Evolutionary conservation across 2,888 invertebrate genomes (phyloP), one percentile per base, ranked within the genome.

Genomic region (Tiphia femorata): DNA sequence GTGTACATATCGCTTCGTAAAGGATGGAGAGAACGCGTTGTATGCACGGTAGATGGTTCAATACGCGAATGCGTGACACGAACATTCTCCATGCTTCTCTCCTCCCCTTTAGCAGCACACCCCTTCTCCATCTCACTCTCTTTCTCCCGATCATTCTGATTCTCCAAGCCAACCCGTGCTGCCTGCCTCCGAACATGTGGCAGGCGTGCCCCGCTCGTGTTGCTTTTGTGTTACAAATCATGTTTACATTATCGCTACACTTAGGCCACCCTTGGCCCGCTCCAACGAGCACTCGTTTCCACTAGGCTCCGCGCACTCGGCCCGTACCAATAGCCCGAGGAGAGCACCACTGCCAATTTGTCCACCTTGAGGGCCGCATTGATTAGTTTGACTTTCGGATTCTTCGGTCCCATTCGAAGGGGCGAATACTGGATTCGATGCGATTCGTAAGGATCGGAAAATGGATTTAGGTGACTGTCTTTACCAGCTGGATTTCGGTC

Each of bases 161-260:
- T 25, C 25, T 25, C 25, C 25, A 3, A 16, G 19, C 37, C 14
- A 16, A 19, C 35, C 35, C 7, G 10, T 19, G 16, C 10, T 30
- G 43, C 49, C 62, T 58, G 54, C 61, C 33, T 50, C 19, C 46
- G 72, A 79, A 80, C 82, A 83, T 82, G 82, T 83, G 82, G 82
- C 81, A 77, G 75, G 75, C 82, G 81, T 72, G 64, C 58, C 71
- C 72, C 69, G 70, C 68, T 62, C 68, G 64, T 72, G 72, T 73
- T 63, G 80, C 82, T 79, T 81, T 83, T 82, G 81, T 82, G 80
- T 78, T 80, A 76, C 79, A 79, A 81, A 81, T 82, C 78, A 76
- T 82, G 82, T 82, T 83, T 82, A 73, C 81, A 76, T 75, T 78
- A 78, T 80, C 80, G 79, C 70, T 75, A 68, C 71, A 75, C 76